Base-by-base conservation (phyloP, 2,888 invertebrate genomes). In the Muschampia plurimacula region DNA sequence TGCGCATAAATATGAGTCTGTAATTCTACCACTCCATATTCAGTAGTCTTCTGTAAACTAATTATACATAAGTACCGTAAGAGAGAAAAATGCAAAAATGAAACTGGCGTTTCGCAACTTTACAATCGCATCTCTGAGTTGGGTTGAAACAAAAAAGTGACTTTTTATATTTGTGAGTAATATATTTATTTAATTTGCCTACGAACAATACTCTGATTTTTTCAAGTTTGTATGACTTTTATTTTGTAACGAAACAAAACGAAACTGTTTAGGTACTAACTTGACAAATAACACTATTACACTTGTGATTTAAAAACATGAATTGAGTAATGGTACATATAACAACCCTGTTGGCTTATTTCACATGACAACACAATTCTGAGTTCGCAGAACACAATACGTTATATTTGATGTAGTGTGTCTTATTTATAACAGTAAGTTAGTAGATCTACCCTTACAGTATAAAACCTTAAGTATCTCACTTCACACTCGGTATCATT, bases 401-500 rank as follows among this genome's bases (percentile, higher is more conserved):
- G 28, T 28, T 28, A 28, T 28, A 28, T 28, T 28, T 28, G 28
- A 28, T 28, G 1, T 2, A 2, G 1, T 2, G 1, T 28, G 28
- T 39, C 39, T 39, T 39, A 39, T 39, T 6, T 39, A 8, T 39
- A 39, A 39, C 4, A 39, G 2, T 6, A 39, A 39, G 39, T 39
- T 8, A 8, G 39, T 39, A n/a, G n/a, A 44, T 44, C 44, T 49
- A 49, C 49, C 59, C 12, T 59, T 22, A 36, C 32, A 32, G 10
- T 32, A 12, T 28, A 28, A 28, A 59, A 59, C 36, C 36, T 28
- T 59, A 36, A 59, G 10, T 46, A 15, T 9, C 15, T 15, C 52
- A 15, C 15, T 13, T 46, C 46, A 12, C 15, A 41, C 52, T 57
- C 57, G 46, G 32, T 68, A 57, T 49, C 55, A 49, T 60, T 49